Base-by-base conservation (phyloP, 1,140 invertebrate species). In the Hermetia illucens region DNA sequence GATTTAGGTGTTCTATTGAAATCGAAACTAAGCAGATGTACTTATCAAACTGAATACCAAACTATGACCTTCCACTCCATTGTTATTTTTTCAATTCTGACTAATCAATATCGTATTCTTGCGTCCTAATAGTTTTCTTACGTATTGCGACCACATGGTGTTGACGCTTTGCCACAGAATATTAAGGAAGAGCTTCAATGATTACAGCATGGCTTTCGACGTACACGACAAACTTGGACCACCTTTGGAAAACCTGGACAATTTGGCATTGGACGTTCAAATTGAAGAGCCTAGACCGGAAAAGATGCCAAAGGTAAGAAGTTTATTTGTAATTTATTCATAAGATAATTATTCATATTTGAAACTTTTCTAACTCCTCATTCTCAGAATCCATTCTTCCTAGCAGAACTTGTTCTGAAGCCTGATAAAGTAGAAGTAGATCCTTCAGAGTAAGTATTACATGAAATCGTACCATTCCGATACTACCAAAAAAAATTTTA, bases 401-500 rank as follows among this genome's bases (percentile, higher is more conserved):
- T 50, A 12, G 52, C 52, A 34, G 52, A 46, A 39, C 33, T 58
- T 16, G 41, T 51, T 38, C 44, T 61, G 21, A 40, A 51, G 38
- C 53, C 50, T 19, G 57, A 62, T 40, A 48, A 51, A 21, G 48
- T 66, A 5, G 50, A 55, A 34, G 52, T 64, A 4, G 62, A 64
- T 17, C 66, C 66, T 12, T 51, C 53, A 4, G 49, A 55, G 38
- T 44, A 50, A 29, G 44, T 46, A 16, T 56, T 43, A 36, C 24
- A 41, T 10, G 34, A 38, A n/a, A 8, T 36, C 21, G 3, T 34
- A 56, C 32, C n/a, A 34, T 38, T 3, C 17, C 41, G 20, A n/a
- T 60, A 10, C 43, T 58, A 31, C 49, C 50, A 41, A 47, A 34
- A 42, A 47, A 42, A 43, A 40, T 20, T 34, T 52, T 30, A 42